Evolutionary conservation across 2,888 invertebrate genomes (phyloP), one percentile per base, ranked within the genome.

Genomic region (Barypeithes pellucidus): DNA sequence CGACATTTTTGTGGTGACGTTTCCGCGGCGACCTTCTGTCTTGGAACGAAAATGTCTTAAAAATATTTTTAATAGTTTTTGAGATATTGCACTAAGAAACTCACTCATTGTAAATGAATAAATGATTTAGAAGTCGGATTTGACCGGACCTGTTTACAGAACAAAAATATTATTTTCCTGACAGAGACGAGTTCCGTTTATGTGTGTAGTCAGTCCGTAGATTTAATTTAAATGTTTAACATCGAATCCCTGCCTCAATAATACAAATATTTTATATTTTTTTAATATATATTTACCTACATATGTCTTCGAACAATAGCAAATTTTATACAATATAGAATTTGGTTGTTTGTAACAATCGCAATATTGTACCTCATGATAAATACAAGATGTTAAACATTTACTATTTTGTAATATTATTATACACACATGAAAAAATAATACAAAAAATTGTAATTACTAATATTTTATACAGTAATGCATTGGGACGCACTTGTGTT

Each of bases 171-270:
- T 41, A 66, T 66, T 50, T 59, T 67, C 59, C 67, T 59, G 57
- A 22, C 59, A 22, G 45, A 36, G 57, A 9, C 39, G n/a, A 45
- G 14, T 36, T 39, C 3, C 14, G 22, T 11, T 24, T 39, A 68
- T 47, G 63, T 76, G 68, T 67, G 66, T 54, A 76, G 65, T 77
- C 69, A 76, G 65, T 77, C 69, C 61, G 60, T 73, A 75, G 66
- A 69, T 67, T 67, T 72, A 77, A 79, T 75, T 81, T 83, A 84
- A 84, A 84, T 84, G 84, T 84, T 84, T 84, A 84, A 84, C 84
- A 84, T 84, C 84, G 82, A 83, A 80, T 78, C 79, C 80, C 81
- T 81, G 82, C 82, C 82, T 82, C 72, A 78, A 71, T 77, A 73
- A 79, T 74, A 77, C 75, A 77, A 67, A 79, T 83, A 82, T 83